Evolutionary conservation across 2,797 vertebrate species (phyloP), one percentile per base, ranked within the genome.

Genomic region (Pogoniulus pusillus): DNA sequence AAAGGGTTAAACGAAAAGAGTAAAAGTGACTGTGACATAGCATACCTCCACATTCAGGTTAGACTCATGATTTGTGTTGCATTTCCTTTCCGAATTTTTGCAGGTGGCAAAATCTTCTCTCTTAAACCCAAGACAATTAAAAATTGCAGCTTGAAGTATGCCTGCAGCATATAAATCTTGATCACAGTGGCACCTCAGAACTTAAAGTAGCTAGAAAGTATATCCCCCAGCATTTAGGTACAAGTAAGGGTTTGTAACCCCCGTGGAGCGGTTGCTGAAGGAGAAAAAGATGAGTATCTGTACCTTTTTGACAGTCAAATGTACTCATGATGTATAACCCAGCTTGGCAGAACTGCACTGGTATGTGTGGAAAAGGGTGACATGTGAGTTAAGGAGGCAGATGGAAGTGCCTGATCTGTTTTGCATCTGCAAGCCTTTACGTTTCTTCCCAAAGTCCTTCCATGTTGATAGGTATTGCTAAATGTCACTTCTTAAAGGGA

Each of bases 351-450:
- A 90, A 85, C 58, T 69, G n/a, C 5, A 3, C 45, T 63, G 84
- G 85, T 83, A 81, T 83, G 39, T 15, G 9, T 92, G 72, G 87
- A 87, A 89, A 80, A 95, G 29, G 19, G 47, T 86, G 87, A 93
- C 73, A 57, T 75, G 54, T 92, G 92, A 95, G 74, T 66, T 91
- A 89, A 77, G 74, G 77, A 91, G 78, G 87, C 82, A 91, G 80
- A 95, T 92, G 86, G 78, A 78, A 93, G 73, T 77, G 64, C 55
- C 43, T 83, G 83, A 75, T 93, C 73, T 82, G 58, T 77, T 86
- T 73, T 58, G 77, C 59, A 41, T 82, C 75, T 91, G 51, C 35
- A 85, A 78, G 29, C 32, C 32, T 94, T 94, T 62, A 70, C 57
- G 55, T 87, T 65, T 58, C 87, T 92, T 90, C n/a, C 64, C 32